Evolutionary conservation across 1,140 invertebrate genomes (phyloP).

Genomic region (Lasioglossum albipes): DNA sequence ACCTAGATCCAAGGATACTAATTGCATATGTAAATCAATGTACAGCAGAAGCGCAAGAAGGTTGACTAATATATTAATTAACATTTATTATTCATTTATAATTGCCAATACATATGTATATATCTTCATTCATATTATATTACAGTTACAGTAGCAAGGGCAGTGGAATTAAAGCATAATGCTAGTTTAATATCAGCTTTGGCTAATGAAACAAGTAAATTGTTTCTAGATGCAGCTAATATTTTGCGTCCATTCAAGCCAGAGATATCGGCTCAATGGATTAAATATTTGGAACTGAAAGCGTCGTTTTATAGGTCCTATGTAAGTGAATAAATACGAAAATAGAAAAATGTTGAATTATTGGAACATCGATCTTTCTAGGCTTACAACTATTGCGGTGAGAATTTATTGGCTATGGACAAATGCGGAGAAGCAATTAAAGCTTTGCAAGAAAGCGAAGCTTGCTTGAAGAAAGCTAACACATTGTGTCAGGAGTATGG

Average conservation of each 20-base stretch:
- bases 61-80: constrained; percentile 67
- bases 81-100: background rate
- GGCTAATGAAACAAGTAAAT: constrained; percentile 84
- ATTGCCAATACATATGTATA: background rate
- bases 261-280: constrained; percentile 84
- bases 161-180: constrained; percentile 86
- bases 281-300: constrained; percentile 86
- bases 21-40: constrained; percentile 86
- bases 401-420: constrained; percentile 84
- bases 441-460: constrained; percentile 84
- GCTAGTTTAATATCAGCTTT: constrained; percentile 84
- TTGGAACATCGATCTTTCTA: constrained; percentile 63
- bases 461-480: constrained; percentile 81
- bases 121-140: constrained; percentile 37
- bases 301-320: constrained; percentile 84
- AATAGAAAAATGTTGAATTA: background rate
- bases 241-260: constrained; percentile 82
- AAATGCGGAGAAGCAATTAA: constrained; percentile 87
- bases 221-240: constrained; percentile 84
- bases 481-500: constrained; percentile 83
- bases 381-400: constrained; percentile 86
- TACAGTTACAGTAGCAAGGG: constrained; percentile 86
- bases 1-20: constrained; percentile 83
- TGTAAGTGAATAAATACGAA: constrained; percentile 76
- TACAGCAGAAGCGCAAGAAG: constrained; percentile 88